A percentile compares a stretch with the other conserved stretches of the same genome.
Conservation (phyloP, 2,113 vertebrate genomes). For the Passer domesticus region DNA sequence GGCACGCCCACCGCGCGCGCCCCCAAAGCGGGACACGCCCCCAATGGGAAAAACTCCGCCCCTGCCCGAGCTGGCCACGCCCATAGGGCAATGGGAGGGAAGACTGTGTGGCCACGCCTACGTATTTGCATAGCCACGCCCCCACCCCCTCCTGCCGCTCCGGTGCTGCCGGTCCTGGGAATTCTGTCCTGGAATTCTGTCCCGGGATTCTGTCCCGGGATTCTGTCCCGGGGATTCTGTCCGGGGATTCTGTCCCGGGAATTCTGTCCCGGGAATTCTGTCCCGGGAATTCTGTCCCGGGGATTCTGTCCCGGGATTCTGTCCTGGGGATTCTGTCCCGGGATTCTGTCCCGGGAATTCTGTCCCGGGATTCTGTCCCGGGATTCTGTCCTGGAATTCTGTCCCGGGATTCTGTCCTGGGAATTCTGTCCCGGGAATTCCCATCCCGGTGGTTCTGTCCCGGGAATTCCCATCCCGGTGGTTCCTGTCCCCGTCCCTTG, state of each 20-base stretch:
- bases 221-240: too few relatives aligned
- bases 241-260: too few relatives aligned
- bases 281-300: accelerated
- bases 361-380: background rate
- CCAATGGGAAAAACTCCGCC: accelerated
- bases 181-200: background rate
- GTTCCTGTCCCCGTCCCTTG: background rate
- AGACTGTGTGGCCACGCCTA: background rate
- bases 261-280: too few relatives aligned
- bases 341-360: background rate
- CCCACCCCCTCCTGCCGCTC: background rate
- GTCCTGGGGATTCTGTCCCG: too few relatives aligned
- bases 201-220: too few relatives aligned
- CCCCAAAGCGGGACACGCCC: background rate
- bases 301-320: too few relatives aligned
- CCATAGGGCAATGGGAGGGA: background rate
- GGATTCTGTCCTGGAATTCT: background rate
- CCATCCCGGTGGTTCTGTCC: too few relatives aligned
- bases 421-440: too few relatives aligned
- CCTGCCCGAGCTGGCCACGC: background rate
- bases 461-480: too few relatives aligned
- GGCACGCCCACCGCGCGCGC: background rate
- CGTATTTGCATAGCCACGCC: background rate
- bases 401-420: background rate
- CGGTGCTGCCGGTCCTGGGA: background rate